Base-by-base conservation (phyloP, 2,797 vertebrate species). In the Myotis findleyi region DNA sequence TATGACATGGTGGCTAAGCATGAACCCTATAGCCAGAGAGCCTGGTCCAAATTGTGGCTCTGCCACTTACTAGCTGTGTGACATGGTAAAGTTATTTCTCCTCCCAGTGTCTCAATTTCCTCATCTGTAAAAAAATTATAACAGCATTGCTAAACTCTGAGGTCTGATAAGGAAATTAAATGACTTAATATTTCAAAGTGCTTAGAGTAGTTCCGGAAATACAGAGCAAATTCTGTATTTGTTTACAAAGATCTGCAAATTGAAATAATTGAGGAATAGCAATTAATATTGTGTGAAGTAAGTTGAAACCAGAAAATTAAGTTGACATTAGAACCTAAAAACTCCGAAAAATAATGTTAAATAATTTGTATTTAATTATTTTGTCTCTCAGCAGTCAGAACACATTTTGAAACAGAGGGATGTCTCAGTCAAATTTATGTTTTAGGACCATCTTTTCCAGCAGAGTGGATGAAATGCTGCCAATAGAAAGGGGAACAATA, bases 351-450 rank as follows among this genome's bases (percentile, higher is more conserved):
- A 84, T 8, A 72, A 9, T 62, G 18, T 64, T 80, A 72, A 18
- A 71, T 6, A 49, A 96, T 77, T 90, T 89, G 41, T 51, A 57
- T 71, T 95, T 77, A 80, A 85, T 79, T 90, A 11, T 95, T 95
- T 79, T 83, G 27, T 14, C 64, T 84, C 25, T 87, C 47, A 72
- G 14, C 73, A 20, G 8, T 23, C 76, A 80, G 55, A 62, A 12
- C 16, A 62, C 17, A 33, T 47, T 64, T 82, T n/a, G 18, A 82
- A 64, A 47, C 59, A 82, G 3, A 41, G 38, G 27, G 44, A 21
- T 59, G 12, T 44, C 38, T 81, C 79, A 59, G 13, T 82, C 49
- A 82, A 36, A 75, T 75, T 18, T 80, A 13, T 53, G 44, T 51
- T 77, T 38, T 57, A 83, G 36, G 79, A 49, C 2, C 17, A 73